Conservation (phyloP, 2,113 vertebrate species). For the Callospermophilus lateralis region DNA sequence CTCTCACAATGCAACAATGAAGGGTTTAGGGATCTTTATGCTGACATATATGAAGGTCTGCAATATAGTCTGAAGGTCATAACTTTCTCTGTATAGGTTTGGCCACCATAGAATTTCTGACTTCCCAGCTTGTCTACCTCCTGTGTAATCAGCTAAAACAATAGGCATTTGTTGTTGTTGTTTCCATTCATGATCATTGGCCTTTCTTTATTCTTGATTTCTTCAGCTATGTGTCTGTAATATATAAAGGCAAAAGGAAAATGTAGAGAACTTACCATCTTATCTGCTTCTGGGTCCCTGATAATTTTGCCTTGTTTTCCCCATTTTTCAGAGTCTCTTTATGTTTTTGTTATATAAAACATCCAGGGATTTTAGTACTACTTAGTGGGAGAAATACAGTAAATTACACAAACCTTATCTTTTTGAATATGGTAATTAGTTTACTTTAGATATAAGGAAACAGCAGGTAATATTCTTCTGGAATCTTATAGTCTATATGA, state of each 20-base stretch:
- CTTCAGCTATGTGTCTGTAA: neutral
- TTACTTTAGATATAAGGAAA: neutral
- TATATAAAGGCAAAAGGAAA: neutral
- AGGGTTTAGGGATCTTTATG: neutral
- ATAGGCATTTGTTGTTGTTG: neutral
- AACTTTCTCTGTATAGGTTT: neutral
- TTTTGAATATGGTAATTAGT: neutral
- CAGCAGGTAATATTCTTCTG: neutral
- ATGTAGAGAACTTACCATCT: neutral
- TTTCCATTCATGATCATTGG: neutral
- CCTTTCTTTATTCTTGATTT: neutral
- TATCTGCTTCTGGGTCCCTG: neutral
- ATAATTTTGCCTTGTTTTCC: neutral
- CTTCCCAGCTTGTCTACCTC: neutral
- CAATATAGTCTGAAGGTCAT: neutral
- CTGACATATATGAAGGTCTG: neutral
- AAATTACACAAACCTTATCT: neutral
- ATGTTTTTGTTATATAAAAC: neutral
- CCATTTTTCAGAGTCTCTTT: neutral
- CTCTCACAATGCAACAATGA: neutral
- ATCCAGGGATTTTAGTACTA: neutral
- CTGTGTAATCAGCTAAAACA: neutral
- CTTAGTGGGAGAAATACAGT: neutral
- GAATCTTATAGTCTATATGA: neutral
- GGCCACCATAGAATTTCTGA: neutral